Evolutionary conservation across 2,113 vertebrate species (phyloP), one percentile per base, ranked within the genome.

Genomic region (Brachirus orientalis): DNA sequence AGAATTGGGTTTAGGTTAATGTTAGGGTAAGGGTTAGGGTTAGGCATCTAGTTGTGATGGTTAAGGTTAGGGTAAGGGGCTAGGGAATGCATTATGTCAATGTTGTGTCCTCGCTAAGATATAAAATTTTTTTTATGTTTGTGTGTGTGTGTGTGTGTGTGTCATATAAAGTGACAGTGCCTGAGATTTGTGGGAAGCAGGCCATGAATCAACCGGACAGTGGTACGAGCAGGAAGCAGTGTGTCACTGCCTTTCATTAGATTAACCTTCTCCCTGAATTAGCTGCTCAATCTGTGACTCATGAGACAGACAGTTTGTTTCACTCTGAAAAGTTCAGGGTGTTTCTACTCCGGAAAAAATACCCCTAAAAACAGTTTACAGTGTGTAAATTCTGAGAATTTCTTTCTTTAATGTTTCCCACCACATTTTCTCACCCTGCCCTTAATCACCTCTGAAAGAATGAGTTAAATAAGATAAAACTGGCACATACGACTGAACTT

Each of bases 251-350:
- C 17, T 28, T 18, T 56, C 55, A 61, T 36, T n/a, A 69, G 65
- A 85, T 86, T 66, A 75, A 45, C 50, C 28, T 62, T 46, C 22
- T 54, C 16, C 18, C 13, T 11, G 19, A 77, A 72, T 64, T 53
- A 65, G 55, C 36, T 1, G 55, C 68, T 60, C 44, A 73, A 22
- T 53, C 63, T 46, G 65, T 84, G 72, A 85, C 68, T 85, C 79
- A 84, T 52, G 28, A 3, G 4, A 17, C 58, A 19, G n/a, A 55
- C 47, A 38, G 48, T n/a, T 36, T 13, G 54, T 3, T 18, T 37
- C 41, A 38, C 16, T 71, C 33, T 73, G 20, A 9, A 7, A 18
- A 3, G 9, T 22, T 38, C 22, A 6, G 18, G 14, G 12, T 22
- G 13, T 33, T 36, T 18, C 52, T 14, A 57, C 48, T 35, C 33